Percentiles rank a stretch among this genome's conserved stretches.
Conservation (phyloP, 2,888 invertebrate genomes). For the Drosophila parthenogenetica region DNA sequence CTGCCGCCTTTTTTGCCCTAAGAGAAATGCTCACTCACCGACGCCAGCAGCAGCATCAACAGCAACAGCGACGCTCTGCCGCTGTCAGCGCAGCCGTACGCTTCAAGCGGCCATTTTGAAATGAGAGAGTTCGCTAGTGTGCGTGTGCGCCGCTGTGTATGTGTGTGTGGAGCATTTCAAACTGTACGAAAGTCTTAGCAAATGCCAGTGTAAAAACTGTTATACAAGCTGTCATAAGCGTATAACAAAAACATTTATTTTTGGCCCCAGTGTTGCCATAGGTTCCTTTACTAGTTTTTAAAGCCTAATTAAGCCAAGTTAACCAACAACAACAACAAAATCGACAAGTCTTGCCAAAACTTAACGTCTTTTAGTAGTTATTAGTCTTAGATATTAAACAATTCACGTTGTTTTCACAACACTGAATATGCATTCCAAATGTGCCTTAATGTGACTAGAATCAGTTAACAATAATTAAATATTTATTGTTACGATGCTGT, state of each 20-base stretch:
- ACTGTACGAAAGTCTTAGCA: slow-evolving; percentile 40
- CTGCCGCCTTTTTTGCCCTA: slow-evolving; percentile 86
- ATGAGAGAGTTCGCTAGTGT: slow-evolving; percentile 3
- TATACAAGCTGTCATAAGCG: slow-evolving; percentile 3
- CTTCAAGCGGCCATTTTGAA: slow-evolving; percentile 76
- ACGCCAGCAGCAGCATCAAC: slow-evolving; percentile 71
- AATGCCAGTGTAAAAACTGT: slow-evolving; percentile 27
- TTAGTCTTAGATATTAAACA: slow-evolving; percentile 4
- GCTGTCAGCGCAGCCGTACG: slow-evolving; percentile 35
- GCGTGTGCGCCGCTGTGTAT: slow-evolving; percentile 11
- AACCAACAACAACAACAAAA: slow-evolving; percentile 78
- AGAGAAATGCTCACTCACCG: slow-evolving; percentile 85
- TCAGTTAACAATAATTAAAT: background rate
- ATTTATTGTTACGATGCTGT: slow-evolving; percentile 23
- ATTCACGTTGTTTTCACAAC: too few species aligned
- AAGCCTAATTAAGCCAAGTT: slow-evolving; percentile 35
- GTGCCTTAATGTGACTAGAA: slow-evolving; percentile 75
- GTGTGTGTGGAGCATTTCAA: slow-evolving; percentile 71
- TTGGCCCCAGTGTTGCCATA: slow-evolving; percentile 41
- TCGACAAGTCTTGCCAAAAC: slow-evolving; percentile 83
- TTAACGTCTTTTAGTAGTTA: slow-evolving; percentile 52
- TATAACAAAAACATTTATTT: slow-evolving; percentile 6
- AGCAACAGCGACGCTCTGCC: slow-evolving; percentile 51
- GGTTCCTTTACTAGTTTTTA: slow-evolving; percentile 67
- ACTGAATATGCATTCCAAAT: slow-evolving; percentile 80